Evolutionary conservation across 2,113 vertebrate species (phyloP), one percentile per base, ranked within the genome.

Genomic region (Leptobrachium ailaonicum): DNA sequence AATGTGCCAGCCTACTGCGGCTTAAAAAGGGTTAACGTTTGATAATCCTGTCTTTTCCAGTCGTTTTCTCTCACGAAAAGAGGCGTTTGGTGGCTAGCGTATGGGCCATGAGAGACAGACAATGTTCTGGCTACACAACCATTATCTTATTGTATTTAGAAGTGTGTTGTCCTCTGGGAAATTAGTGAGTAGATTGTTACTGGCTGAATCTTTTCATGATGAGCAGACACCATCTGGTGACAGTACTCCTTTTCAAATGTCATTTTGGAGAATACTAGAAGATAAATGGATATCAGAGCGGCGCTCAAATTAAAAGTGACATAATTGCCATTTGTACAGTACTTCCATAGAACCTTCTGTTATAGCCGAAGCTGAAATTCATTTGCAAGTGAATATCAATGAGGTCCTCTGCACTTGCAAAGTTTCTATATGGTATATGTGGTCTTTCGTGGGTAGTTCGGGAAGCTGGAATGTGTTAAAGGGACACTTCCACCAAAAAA

Each of bases 201-300:
- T 41, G 71, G 79, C 79, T 74, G 79, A 81, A 50, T 75, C 79
- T 75, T 81, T 81, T 81, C 79, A 81, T 75, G 79, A 81, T 81
- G 79, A 81, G 71, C 79, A 81, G 72, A 63, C 71, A 81, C 79
- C 79, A 81, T 81, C 79, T 81, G 79, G 79, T 69, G 79, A 81
- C 79, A 75, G 53, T 45, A 63, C 71, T 66, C 79, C 71, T 74
- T 69, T 69, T 81, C 79, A 81, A 81, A 81, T 81, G 79, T 75
- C 79, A 75, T 69, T 69, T 74, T 62, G 43, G 67, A 75, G 72
- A 60, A 81, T 81, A 81, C 72, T 74, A 68, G 71, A 58, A 81
- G 70, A 81, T 75, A 68, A 75, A 81, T 81, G 58, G 71, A 68
- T 66, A 74, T 81, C 71, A 81, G 75, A 81, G 72, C 14, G 43